Conservation (phyloP, 2,113 vertebrate species). For the Elephas maximus region DNA sequence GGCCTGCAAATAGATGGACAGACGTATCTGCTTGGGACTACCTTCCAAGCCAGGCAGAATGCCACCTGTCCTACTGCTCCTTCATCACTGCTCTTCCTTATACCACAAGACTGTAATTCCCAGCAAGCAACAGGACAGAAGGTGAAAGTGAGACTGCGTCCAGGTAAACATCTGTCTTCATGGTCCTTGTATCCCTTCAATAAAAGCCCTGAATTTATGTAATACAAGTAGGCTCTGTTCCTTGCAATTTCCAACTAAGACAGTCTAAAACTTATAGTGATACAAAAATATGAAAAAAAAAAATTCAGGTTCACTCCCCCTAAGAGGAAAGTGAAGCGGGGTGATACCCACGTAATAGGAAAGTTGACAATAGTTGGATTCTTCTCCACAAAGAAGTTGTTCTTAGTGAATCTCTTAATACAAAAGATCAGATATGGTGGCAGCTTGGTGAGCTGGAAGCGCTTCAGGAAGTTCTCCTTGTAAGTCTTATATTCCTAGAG, state of each 20-base stretch:
- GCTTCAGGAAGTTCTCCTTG: conserved; percentile 99
- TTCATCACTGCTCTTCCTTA: not conserved
- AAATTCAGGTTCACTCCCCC: not conserved
- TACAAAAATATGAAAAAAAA: not conserved
- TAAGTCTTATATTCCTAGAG: conserved; percentile 98
- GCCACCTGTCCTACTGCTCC: not conserved
- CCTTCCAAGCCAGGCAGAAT: not conserved
- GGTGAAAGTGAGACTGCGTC: not conserved
- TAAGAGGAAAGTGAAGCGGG: too few species aligned
- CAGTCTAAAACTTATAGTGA: not conserved
- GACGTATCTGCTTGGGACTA: not conserved
- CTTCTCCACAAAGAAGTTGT: conserved; percentile 99
- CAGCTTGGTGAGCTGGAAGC: conserved; percentile 96
- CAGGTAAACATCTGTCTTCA: not conserved
- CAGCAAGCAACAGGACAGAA: not conserved
- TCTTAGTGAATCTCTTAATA: conserved; percentile 99
- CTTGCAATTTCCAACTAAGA: not conserved
- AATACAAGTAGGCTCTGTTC: not conserved
- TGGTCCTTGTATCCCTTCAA: not conserved
- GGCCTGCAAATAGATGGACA: not conserved
- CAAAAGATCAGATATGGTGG: conserved; percentile 99
- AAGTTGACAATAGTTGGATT: conserved; percentile 99
- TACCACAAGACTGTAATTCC: not conserved
- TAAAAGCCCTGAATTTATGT: not conserved
- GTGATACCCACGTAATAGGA: conserved; percentile 95